phyloP scores from a whole-genome alignment of 2,888 invertebrate genomes.

The Pachliopta kotzebuea region DNA sequence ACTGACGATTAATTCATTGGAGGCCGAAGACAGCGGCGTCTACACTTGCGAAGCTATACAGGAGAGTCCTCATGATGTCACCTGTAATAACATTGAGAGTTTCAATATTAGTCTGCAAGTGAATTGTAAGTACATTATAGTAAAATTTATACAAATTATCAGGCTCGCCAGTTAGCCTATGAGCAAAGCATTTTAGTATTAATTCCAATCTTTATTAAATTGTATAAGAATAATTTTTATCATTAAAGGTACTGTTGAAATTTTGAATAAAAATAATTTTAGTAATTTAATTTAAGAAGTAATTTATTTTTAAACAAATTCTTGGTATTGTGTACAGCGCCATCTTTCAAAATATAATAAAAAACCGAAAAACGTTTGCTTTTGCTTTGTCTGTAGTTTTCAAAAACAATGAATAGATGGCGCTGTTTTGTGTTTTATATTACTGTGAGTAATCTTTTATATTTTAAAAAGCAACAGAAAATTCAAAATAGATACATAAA shows the following conservation, averaged over 20 bases:
- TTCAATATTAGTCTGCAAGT: constrained; percentile 57
- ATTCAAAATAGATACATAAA: neutral
- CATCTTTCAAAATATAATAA: neutral
- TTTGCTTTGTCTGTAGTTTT: neutral
- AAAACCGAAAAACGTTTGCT: neutral
- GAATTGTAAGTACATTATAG: constrained; percentile 50
- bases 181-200: no score
- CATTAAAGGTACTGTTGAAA: no score
- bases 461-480: no score
- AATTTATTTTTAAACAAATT: neutral
- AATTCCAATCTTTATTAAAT: no score
- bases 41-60: constrained; percentile 58
- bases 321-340: neutral
- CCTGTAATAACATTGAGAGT: constrained; percentile 41
- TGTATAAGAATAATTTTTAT: no score
- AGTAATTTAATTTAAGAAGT: no score
- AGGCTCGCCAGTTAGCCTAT: no score
- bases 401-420: neutral
- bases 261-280: no score
- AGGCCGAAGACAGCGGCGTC: constrained; percentile 52
- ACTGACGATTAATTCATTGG: constrained; percentile 54
- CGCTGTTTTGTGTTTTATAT: no score
- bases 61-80: constrained; percentile 40
- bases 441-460: no score
- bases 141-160: no score